Evolutionary conservation across 2,888 invertebrate genomes (phyloP), one percentile per base, ranked within the genome.

Genomic region (Ectemnius lituratus): DNA sequence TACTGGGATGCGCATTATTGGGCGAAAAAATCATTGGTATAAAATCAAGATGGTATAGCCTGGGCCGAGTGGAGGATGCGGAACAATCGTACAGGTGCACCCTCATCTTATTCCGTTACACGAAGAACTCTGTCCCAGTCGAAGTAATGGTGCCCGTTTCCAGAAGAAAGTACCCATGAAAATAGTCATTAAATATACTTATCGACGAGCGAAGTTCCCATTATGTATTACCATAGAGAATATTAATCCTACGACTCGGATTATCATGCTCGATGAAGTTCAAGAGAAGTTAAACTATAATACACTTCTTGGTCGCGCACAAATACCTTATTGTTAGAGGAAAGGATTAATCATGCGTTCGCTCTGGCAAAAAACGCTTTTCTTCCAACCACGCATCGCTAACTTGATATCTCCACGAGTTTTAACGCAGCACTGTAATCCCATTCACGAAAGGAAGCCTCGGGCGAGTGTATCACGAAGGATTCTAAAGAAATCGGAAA

Each of bases 41-140:
- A 52, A 52, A 74, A 72, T 64, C 60, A 74, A 66, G 75, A 73
- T 75, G 62, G 71, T 27, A 76, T 75, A 72, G 74, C 60, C 61
- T 37, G 61, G 61, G 45, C 28, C 66, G 65, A 52, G 13, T 70
- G 67, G 62, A 6, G 72, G 62, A 81, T 67, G 70, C 68, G 74
- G 66, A 81, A 81, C 71, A 77, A 79, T 79, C 61, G 73, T 67
- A 75, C 75, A 77, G 71, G 76, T 79, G 70, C 72, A 69, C 69
- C 63, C 37, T 68, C 69, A 61, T 71, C 74, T 77, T 69, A 68
- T 66, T 73, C 69, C 70, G 75, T 69, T 69, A 71, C 61, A 57
- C 71, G 72, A 58, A 60, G 59, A 56, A 60, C 67, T 20, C 20
- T 68, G 23, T 56, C 61, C 63, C 56, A 45, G 23, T 46, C 49